Base-by-base conservation (phyloP, 2,113 vertebrate genomes). In the Syrmaticus mikado region DNA sequence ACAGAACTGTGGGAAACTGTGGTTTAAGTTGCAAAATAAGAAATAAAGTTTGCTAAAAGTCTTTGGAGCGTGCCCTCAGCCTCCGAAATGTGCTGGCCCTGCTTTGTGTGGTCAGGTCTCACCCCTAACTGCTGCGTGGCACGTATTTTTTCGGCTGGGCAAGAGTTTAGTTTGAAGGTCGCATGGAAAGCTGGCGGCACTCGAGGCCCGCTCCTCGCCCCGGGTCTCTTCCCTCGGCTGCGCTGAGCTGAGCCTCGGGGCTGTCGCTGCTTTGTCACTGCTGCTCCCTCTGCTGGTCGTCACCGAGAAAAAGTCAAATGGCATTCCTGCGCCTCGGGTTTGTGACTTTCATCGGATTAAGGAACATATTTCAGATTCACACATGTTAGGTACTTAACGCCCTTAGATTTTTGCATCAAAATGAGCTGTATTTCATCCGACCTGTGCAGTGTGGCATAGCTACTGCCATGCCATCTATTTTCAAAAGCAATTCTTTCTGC, bases 231-330 rank as follows among this genome's bases (percentile, higher is more conserved):
- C n/a, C 4, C 14, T 15, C 50, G 13, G 50, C 27, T 53, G 48
- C 28, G 30, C 52, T 28, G 27, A 53, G 27, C 52, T 17, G 52
- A 53, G 52, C 17, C 2, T 11, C 41, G 10, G 5, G 38, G 22
- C 64, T 53, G 46, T 25, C 10, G 57, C n/a, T 17, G 95, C 53
- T 94, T 84, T 92, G 58, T 96, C 95, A 41, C 92, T 68, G 83
- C 82, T 95, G 96, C 98, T 97, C 98, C 97, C 98, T 98, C 98
- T 98, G 97, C 97, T 98, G 97, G 97, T 74, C 85, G 41, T 87
- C 75, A 98, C 73, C 87, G 74, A 67, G 48, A 61, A 80, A 32
- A 73, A 92, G 67, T 53, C 58, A 87, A 81, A 94, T 73, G 52
- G 61, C 65, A 79, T 53, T 21, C 10, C 8, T 36, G 18, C 36